Evolutionary conservation across 2,797 vertebrate genomes (phyloP).

Genomic region (Remorina albescens): DNA sequence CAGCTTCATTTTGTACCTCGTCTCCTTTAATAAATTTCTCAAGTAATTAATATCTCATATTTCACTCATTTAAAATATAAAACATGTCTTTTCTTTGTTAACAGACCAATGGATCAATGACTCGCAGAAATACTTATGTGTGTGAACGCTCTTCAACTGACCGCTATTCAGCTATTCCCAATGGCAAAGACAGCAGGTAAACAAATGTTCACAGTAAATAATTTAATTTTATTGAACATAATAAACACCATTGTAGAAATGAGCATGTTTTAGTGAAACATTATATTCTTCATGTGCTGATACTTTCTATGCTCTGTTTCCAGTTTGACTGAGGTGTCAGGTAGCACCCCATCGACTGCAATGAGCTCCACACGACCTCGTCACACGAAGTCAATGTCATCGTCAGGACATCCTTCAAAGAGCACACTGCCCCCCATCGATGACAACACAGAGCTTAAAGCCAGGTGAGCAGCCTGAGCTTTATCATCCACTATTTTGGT

Average conservation of each 20-base stretch:
- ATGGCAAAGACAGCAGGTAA: conserved; percentile 98
- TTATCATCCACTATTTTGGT: no score
- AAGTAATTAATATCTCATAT: background rate
- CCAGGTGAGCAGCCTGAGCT: conserved; percentile 84
- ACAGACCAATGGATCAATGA: conserved; percentile 92
- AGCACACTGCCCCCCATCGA: conserved; percentile 97
- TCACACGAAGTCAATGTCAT: conserved; percentile 98
- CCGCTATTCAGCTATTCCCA: conserved; percentile 91
- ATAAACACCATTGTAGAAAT: background rate
- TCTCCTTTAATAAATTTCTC: background rate
- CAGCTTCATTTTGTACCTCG: background rate
- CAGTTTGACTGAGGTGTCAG: conserved; percentile 96
- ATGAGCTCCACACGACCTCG: conserved; percentile 91
- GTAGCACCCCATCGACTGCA: conserved; percentile 81
- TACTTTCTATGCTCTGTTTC: background rate
- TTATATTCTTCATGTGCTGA: background rate
- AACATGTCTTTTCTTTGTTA: conserved; percentile 11
- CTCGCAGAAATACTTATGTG: conserved; percentile 92
- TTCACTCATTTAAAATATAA: background rate
- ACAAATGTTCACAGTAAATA: background rate
- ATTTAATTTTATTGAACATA: background rate
- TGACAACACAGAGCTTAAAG: conserved; percentile 93
- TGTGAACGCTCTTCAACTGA: conserved; percentile 93
- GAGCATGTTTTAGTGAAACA: background rate
- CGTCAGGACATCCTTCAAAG: conserved; percentile 96